Evolutionary conservation across 2,113 vertebrate genomes (phyloP), one percentile per base, ranked within the genome.

Genomic region (Sitta europaea): DNA sequence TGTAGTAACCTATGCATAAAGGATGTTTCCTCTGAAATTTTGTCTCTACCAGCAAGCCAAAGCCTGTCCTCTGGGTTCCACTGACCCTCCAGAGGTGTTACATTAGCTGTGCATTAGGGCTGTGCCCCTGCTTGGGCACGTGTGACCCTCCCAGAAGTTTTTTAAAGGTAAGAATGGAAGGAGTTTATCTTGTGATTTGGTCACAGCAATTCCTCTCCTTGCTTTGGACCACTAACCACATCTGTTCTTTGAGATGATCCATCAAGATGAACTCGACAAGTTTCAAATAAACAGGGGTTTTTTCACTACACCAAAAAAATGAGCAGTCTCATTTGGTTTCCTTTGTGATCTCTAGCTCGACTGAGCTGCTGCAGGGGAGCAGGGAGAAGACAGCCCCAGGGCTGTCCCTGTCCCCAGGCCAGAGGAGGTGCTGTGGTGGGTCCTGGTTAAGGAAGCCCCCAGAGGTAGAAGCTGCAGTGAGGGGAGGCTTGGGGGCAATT

Each of bases 41-140:
- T 5, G 10, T 36, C 11, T 38, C 21, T 48, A 2, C 17, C 9
- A 18, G 29, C 7, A 3, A 76, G 35, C 35, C 43, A 31, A 17
- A 75, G 43, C n/a, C 47, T 23, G 5, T 15, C 33, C 0, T 2
- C 50, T 36, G 51, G 14, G 6, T 45, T 3, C 31, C 12, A 1
- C 2, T 28, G 18, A 22, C 24, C 2, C 12, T 35, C 9, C 20
- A 1, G 6, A 66, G 15, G 5, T 42, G 13, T 28, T 72, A 1
- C 2, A 2, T 12, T 35, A 21, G 14, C 7, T 36, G 22, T 0
- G 0, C 33, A 15, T 29, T 20, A 43, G 42, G 31, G 14, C 35
- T 48, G 3, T 35, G 23, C 21, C 17, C 8, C 9, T 63, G 29
- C 70, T 48, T 38, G 29, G 45, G 48, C 17, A 42, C 40, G 13